Conservation (phyloP, 92 coral and sea anemone species). For the Zoanthus gigantus region DNA sequence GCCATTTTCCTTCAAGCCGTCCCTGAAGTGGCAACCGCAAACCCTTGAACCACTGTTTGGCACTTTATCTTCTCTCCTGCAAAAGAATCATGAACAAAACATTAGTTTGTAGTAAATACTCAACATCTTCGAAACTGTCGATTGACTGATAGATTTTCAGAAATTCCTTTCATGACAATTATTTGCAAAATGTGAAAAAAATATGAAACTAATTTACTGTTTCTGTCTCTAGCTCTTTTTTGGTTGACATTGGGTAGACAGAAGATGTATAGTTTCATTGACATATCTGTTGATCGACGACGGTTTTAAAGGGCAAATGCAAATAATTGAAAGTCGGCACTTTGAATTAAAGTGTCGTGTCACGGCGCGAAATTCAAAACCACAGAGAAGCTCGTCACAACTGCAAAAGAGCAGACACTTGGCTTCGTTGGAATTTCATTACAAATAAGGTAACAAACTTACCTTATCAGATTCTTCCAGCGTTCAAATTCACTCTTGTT, state of each 20-base stretch:
- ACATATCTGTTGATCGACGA: too few species aligned
- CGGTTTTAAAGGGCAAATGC: too few species aligned
- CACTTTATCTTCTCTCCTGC: background rate
- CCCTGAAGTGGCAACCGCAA: conserved; percentile 13
- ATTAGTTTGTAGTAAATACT: background rate
- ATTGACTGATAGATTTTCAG: background rate
- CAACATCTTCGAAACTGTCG: background rate
- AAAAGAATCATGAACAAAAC: background rate
- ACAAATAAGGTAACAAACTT: background rate
- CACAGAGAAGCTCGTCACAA: background rate
- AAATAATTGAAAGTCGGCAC: too few species aligned
- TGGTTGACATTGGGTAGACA: too few species aligned
- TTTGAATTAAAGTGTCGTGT: too few species aligned
- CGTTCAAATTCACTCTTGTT: background rate
- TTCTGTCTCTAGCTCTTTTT: too few species aligned
- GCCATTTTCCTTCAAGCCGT: conserved; percentile 12
- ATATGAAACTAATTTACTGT: too few species aligned
- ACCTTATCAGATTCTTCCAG: background rate
- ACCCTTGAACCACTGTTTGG: background rate
- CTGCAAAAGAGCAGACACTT: too few species aligned
- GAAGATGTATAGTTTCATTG: too few species aligned
- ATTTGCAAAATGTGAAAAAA: too few species aligned
- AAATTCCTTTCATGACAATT: background rate
- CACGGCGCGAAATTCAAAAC: background rate
- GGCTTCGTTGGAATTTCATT: background rate